Base-by-base conservation (phyloP, 2,797 vertebrate genomes). In the Erithacus rubecula region DNA sequence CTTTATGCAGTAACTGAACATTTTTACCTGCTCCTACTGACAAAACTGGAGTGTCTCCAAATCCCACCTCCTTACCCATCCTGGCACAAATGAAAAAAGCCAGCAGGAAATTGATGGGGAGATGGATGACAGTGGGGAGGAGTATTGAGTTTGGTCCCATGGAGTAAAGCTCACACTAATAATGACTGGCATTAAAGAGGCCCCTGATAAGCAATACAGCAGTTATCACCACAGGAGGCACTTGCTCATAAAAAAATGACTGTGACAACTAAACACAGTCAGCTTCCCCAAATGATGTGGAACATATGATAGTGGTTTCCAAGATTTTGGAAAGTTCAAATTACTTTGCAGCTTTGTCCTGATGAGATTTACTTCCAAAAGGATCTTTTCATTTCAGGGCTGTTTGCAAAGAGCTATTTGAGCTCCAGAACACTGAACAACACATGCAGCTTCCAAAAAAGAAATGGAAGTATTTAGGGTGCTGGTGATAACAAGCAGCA, bases 81-180 rank as follows among this genome's bases (percentile, higher is more conserved):
- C 26, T 55, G 36, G 29, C 64, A 85, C 53, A 70, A 59, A 84
- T 22, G 49, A 52, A 41, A 51, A 77, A 67, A 70, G 43, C 29
- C 60, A 81, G 49, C 46, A 70, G 86, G 75, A 94, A 56, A 90
- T 9, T 87, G 85, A 94, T 74, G 83, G 49, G n/a, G 37, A 94
- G 60, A 90, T 82, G 64, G 51, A 94, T 81, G 68, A 85, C 47
- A 63, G 32, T 39, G 36, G 58, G 84, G 49, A 93, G 44, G 60
- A 84, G 43, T 53, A 72, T 27, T 68, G 55, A 78, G 69, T 76
- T 37, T 63, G n/a, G 74, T 72, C 49, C 68, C 0, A 0, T 12
- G 26, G 37, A 85, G 81, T 41, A 85, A 82, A 76, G 44, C 88
- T 90, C 44, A 83, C 47, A 60, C 56, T 85, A 92, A 87, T 72